These are phyloP conservation scores for Eupithecia abbreviata DNA, from an alignment of 2,888 invertebrate species.

Conservation along the genomic window DNA sequence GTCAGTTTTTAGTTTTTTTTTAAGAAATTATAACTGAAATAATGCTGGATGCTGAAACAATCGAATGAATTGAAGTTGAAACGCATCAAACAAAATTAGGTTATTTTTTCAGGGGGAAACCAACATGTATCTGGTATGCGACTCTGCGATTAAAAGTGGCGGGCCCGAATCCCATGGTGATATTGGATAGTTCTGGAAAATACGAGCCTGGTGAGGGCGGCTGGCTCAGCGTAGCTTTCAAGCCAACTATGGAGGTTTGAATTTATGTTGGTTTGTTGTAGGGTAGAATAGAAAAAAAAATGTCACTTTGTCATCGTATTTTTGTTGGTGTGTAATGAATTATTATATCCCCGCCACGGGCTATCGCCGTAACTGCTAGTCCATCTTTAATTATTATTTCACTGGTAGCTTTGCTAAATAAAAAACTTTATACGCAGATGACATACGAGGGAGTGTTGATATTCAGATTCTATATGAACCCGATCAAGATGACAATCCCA, in stretches of 20 bases:
- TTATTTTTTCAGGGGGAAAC: conserved; percentile 75
- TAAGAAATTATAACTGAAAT: too few species aligned
- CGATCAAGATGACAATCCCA: conserved; percentile 72
- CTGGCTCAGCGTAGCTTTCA: conserved; percentile 83
- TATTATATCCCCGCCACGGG: too few species aligned
- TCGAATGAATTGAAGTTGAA: too few species aligned
- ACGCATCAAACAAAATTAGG: not conserved
- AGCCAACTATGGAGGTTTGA: conserved; percentile 77
- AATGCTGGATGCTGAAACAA: too few species aligned
- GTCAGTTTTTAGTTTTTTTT: too few species aligned
- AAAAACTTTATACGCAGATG: conserved; percentile 58
- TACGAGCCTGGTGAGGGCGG: conserved; percentile 79
- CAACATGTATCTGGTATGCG: conserved; percentile 83
- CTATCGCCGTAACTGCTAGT: not conserved
- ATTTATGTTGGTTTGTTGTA: not conserved
- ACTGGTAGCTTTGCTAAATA: not conserved
- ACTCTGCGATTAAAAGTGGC: conserved; percentile 64
- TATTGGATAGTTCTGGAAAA: conserved; percentile 73
- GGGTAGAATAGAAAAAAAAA: too few species aligned
- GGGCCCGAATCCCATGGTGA: conserved; percentile 64
- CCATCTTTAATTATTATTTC: not conserved
- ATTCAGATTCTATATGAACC: conserved; percentile 80
- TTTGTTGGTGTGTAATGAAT: too few species aligned
- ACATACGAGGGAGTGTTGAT: conserved; percentile 70
- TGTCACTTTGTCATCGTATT: too few species aligned